Percentiles rank a stretch among this genome's conserved stretches.
Conservation (phyloP, 1,140 invertebrate species). For the Drosophila insularis region DNA sequence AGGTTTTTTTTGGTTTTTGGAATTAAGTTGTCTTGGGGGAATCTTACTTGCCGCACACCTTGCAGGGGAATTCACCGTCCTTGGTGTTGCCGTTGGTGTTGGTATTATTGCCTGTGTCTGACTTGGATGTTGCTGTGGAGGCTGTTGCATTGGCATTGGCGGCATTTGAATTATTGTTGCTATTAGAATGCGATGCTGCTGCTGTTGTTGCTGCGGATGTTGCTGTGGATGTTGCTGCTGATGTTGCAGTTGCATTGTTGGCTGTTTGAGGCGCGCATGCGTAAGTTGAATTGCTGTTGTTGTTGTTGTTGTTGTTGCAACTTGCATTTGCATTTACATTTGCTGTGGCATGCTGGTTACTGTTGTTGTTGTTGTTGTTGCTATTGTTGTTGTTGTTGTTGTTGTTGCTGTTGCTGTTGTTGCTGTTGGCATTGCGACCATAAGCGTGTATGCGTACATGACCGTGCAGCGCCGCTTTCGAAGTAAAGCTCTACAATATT, state of each 20-base stretch:
- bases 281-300: constrained; percentile 32
- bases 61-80: constrained; percentile 92
- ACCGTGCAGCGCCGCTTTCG: constrained; percentile 89
- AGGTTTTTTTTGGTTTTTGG: constrained; percentile 32
- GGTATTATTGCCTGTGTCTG: constrained; percentile 20
- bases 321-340: constrained; percentile 20
- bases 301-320: constrained; percentile 20
- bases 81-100: constrained; percentile 44
- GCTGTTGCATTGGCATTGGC: constrained; percentile 22
- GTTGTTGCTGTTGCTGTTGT: constrained; percentile 49
- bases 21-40: constrained; percentile 81
- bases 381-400: constrained; percentile 36
- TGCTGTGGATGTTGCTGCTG: constrained; percentile 27
- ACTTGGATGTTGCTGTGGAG: constrained; percentile 13
- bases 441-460: constrained; percentile 88
- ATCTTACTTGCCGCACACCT: constrained; percentile 99
- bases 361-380: constrained; percentile 43
- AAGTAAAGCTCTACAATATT: constrained; percentile 89
- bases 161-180: constrained; percentile 31
- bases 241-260: constrained; percentile 32
- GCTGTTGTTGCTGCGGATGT: constrained; percentile 27
- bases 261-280: constrained; percentile 30
- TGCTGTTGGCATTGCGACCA: constrained; percentile 68
- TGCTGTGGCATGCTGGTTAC: constrained; percentile 45
- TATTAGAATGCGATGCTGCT: constrained; percentile 22